Evolutionary conservation across 2,888 invertebrate species (phyloP).

Genomic region (Chrysina gloriosa): DNA sequence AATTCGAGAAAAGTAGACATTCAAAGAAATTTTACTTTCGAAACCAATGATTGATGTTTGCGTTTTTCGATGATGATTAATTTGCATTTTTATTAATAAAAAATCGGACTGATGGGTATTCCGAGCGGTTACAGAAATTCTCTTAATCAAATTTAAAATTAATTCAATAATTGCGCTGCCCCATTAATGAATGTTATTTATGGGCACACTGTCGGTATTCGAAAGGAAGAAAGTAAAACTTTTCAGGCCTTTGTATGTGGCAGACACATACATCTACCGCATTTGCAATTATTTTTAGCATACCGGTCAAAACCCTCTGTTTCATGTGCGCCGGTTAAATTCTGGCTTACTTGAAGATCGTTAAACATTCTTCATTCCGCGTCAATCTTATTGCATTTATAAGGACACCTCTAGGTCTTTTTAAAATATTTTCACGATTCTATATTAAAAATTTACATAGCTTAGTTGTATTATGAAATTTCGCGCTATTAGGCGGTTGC

Average conservation of each 20-base stretch:
- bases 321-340: too few species aligned
- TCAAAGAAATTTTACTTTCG: constrained; percentile 32
- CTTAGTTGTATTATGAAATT: too few species aligned
- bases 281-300: constrained; percentile 8
- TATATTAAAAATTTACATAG: too few species aligned
- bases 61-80: constrained; percentile 31
- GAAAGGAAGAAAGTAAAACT: constrained; percentile 18
- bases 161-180: constrained; percentile 7
- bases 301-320: too few species aligned
- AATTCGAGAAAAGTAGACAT: constrained; percentile 5
- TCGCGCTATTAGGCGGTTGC: background rate
- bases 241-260: background rate
- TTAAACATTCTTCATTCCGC: too few species aligned
- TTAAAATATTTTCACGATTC: too few species aligned
- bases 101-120: background rate
- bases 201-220: constrained; percentile 2
- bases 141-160: constrained; percentile 23
- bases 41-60: constrained; percentile 29
- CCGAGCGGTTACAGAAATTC: background rate
- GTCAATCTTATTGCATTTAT: too few species aligned
- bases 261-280: background rate
- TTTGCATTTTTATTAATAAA: constrained; percentile 28
- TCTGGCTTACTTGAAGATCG: too few species aligned
- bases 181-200: constrained; percentile 14
- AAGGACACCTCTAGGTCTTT: too few species aligned